A percentile compares a stretch with the other conserved stretches of the same genome.
These are phyloP conservation scores for Noctua janthina DNA, from an alignment of 2,888 invertebrate species.

Conservation along the genomic window DNA sequence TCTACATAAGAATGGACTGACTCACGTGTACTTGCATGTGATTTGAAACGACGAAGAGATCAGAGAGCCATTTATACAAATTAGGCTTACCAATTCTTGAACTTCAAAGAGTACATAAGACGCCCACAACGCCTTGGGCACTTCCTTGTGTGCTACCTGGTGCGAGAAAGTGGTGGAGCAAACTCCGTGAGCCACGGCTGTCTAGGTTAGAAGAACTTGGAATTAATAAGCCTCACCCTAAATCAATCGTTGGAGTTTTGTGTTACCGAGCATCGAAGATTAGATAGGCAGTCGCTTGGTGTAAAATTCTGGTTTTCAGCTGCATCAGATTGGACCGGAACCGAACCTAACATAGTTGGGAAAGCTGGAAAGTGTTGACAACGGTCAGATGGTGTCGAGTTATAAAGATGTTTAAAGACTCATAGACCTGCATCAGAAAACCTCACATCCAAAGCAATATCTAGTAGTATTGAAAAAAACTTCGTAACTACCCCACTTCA, in stretches of 20 bases:
- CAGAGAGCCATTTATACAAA: background rate
- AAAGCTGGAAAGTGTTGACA: background rate
- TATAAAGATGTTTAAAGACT: background rate
- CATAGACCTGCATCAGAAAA: background rate
- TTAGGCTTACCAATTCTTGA: background rate
- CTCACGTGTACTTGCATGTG: constrained; percentile 12
- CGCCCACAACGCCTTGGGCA: background rate
- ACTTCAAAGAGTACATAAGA: background rate
- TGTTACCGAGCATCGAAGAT: background rate
- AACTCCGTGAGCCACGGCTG: background rate
- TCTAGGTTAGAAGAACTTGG: background rate
- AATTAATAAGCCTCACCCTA: background rate
- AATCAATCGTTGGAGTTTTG: background rate
- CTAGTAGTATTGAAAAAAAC: background rate
- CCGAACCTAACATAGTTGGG: background rate
- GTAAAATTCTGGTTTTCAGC: background rate
- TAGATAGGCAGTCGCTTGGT: background rate
- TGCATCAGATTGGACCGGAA: background rate
- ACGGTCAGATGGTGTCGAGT: background rate
- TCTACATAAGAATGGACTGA: constrained; percentile 5
- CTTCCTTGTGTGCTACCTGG: background rate
- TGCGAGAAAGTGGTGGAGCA: background rate
- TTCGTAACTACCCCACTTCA: no score
- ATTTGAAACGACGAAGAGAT: background rate
- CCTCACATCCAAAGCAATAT: background rate